Percentiles rank a stretch among this genome's conserved stretches.
These are phyloP conservation scores for Ptychoptera contaminata DNA, from an alignment of 2,888 invertebrate genomes.

Conservation along the genomic window DNA sequence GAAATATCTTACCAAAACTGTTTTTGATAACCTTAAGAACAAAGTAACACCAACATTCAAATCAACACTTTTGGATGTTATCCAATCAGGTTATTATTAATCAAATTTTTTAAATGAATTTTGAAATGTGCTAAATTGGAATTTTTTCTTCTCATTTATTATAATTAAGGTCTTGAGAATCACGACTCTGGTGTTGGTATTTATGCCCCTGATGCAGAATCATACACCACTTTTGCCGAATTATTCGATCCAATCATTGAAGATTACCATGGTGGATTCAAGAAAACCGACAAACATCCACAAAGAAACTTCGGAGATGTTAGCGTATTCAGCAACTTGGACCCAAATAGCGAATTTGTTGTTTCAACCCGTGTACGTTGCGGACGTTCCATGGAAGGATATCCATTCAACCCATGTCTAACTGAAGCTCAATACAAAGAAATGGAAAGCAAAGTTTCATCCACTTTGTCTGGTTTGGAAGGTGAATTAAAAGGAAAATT, in stretches of 20 bases:
- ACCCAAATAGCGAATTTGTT: slow-evolving; percentile 79
- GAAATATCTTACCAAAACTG: slow-evolving; percentile 82
- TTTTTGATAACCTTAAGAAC: slow-evolving; percentile 82
- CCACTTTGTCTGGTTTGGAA: slow-evolving; percentile 64
- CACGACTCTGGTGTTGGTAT: slow-evolving; percentile 93
- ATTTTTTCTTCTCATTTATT: slow-evolving; percentile 4
- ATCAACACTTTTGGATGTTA: slow-evolving; percentile 82
- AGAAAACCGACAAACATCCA: slow-evolving; percentile 88
- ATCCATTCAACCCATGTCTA: slow-evolving; percentile 95
- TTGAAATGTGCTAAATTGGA: background rate
- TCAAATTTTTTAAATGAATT: slow-evolving; percentile 1
- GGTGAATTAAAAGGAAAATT: slow-evolving; percentile 90
- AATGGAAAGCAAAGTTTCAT: slow-evolving; percentile 83
- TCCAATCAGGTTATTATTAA: slow-evolving; percentile 66
- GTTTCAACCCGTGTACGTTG: slow-evolving; percentile 94
- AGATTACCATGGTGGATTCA: slow-evolving; percentile 93
- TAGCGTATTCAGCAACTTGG: slow-evolving; percentile 75
- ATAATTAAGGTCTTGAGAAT: slow-evolving; percentile 51
- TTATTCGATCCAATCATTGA: slow-evolving; percentile 97
- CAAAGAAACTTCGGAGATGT: slow-evolving; percentile 89
- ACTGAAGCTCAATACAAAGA: slow-evolving; percentile 95
- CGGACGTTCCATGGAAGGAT: slow-evolving; percentile 87
- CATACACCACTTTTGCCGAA: slow-evolving; percentile 81
- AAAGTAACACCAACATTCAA: slow-evolving; percentile 82
- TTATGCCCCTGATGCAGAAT: slow-evolving; percentile 93